phyloP scores from a whole-genome alignment of 2,888 invertebrate species.

The Drosophila aldrichi region DNA sequence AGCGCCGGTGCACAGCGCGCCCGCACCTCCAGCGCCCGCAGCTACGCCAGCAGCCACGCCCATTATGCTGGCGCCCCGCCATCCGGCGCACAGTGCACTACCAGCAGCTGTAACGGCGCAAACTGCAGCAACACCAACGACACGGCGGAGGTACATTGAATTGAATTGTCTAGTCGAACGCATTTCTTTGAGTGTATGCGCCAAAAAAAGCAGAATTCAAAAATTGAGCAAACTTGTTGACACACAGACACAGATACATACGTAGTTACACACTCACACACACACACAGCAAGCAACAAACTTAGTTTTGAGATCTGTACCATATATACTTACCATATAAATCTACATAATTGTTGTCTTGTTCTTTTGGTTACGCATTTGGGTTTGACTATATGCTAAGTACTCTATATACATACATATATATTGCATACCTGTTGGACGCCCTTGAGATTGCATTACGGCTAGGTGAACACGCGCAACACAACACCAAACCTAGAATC shows the following conservation, averaged over 20 bases:
- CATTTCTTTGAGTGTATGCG: slow-evolving; percentile 37
- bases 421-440: slow-evolving; percentile 76
- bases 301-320: slow-evolving; percentile 75
- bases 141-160: slow-evolving; percentile 89
- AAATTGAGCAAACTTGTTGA: slow-evolving; percentile 53
- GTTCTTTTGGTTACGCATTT: slow-evolving; percentile 77
- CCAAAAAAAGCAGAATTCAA: slow-evolving; percentile 84
- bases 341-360: slow-evolving; percentile 75
- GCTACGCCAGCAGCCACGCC: slow-evolving; percentile 85
- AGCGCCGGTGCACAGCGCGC: slow-evolving; percentile 85
- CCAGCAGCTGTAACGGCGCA: slow-evolving; percentile 86
- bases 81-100: slow-evolving; percentile 77
- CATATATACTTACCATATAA: slow-evolving; percentile 55
- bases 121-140: slow-evolving; percentile 89
- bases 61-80: slow-evolving; percentile 90
- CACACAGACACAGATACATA: slow-evolving; percentile 8
- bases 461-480: slow-evolving; percentile 58
- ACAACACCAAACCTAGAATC: slow-evolving; percentile 35
- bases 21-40: slow-evolving; percentile 82
- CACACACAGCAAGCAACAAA: slow-evolving; percentile 22
- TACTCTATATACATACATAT: too few relatives aligned
- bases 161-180: slow-evolving; percentile 40
- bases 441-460: slow-evolving; percentile 75
- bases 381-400: slow-evolving; percentile 75
- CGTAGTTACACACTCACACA: slow-evolving; percentile 5